These are phyloP conservation scores for Epistrophe grossulariae DNA, from an alignment of 2,888 invertebrate species.

Conservation along the genomic window DNA sequence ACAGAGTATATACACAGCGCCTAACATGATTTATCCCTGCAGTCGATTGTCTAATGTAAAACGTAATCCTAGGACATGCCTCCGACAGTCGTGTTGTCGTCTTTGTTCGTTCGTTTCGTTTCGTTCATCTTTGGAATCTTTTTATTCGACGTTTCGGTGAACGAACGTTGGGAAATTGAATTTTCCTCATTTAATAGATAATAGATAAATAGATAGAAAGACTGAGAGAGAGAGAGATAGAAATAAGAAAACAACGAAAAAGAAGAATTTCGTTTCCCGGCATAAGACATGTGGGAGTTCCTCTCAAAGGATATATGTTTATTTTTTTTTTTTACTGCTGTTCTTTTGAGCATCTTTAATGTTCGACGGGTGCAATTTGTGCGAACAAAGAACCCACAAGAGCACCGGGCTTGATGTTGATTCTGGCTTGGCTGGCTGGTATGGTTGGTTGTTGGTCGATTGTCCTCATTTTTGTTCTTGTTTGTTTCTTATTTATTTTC, in stretches of 20 bases:
- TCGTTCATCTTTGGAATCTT: background rate
- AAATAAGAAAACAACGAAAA: slow-evolving; percentile 13
- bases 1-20: background rate
- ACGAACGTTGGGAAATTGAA: slow-evolving; percentile 66
- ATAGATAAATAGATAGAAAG: slow-evolving; percentile 60
- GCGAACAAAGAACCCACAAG: slow-evolving; percentile 70
- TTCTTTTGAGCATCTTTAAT: slow-evolving; percentile 34
- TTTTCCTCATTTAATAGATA: slow-evolving; percentile 69
- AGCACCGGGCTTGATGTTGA: slow-evolving; percentile 4
- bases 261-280: slow-evolving; percentile 21
- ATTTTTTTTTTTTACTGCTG: slow-evolving; percentile 4
- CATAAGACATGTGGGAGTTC: slow-evolving; percentile 69
- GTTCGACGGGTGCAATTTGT: slow-evolving; percentile 62
- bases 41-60: slow-evolving; percentile 69
- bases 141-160: slow-evolving; percentile 14
- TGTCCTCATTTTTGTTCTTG: slow-evolving; percentile 52
- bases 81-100: slow-evolving; percentile 59
- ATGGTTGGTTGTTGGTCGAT: slow-evolving; percentile 42
- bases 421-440: background rate
- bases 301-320: slow-evolving; percentile 54
- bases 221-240: background rate
- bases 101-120: slow-evolving; percentile 47
- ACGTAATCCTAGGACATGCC: slow-evolving; percentile 70
- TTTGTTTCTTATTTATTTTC: slow-evolving; percentile 4
- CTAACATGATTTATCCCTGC: slow-evolving; percentile 70